Evolutionary conservation across 2,797 vertebrate genomes (phyloP).

Genomic region (Sylvia borin): DNA sequence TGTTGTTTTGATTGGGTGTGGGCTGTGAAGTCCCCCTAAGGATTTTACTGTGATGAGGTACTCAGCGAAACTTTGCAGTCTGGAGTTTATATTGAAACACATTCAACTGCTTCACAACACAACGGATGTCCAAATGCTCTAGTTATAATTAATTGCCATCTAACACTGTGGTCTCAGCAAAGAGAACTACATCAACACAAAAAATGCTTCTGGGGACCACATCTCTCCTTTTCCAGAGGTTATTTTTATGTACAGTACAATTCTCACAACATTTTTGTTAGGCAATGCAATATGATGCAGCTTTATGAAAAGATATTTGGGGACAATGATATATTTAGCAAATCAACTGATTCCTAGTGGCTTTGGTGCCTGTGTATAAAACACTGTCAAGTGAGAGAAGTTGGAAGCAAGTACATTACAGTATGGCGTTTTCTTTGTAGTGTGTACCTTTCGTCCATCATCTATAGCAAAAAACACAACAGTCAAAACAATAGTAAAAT

Average conservation of each 20-base stretch:
- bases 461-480: neutral
- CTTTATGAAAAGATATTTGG: neutral
- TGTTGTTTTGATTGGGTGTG: too few species aligned
- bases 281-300: neutral
- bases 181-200: neutral
- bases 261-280: neutral
- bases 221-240: neutral
- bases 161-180: neutral
- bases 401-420: neutral
- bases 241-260: neutral
- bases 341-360: neutral
- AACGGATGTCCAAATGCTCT: neutral
- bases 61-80: neutral
- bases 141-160: neutral
- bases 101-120: neutral
- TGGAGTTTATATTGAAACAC: neutral
- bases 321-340: neutral
- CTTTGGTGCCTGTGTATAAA: neutral
- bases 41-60: neutral
- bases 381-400: neutral
- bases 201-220: neutral
- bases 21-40: neutral
- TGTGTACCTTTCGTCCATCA: neutral
- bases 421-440: neutral
- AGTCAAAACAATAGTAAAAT: constrained; percentile 1